These are phyloP conservation scores for Troglohyphantes excavatus DNA, from an alignment of 2,888 invertebrate species.

Conservation along the genomic window DNA sequence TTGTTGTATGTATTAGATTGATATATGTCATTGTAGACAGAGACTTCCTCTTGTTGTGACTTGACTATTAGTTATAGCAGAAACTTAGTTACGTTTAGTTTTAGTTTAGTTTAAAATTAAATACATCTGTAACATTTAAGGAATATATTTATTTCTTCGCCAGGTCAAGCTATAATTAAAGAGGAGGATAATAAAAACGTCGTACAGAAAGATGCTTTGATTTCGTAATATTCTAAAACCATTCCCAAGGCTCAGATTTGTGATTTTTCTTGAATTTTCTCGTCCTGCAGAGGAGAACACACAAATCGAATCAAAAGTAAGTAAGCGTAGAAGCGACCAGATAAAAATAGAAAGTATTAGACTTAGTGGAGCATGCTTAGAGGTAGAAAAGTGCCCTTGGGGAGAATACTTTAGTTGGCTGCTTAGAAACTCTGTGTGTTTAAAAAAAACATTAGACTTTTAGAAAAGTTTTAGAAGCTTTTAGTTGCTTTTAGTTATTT, in stretches of 20 bases:
- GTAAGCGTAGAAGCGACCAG: background rate
- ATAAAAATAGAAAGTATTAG: background rate
- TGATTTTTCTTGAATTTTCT: background rate
- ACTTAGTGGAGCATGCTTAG: background rate
- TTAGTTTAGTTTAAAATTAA: no score
- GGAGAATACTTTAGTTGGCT: no score
- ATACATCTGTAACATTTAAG: no score
- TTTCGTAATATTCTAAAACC: background rate
- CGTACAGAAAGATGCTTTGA: background rate
- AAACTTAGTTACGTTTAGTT: no score
- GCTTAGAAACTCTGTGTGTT: no score
- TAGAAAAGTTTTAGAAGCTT: no score
- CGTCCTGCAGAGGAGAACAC: background rate
- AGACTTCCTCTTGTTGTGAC: no score
- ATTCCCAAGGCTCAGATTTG: background rate
- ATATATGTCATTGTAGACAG: no score
- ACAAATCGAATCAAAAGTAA: background rate
- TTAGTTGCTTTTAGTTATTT: no score
- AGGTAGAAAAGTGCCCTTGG: background rate
- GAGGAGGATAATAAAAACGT: background rate
- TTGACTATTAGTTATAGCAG: no score
- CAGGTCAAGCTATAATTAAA: background rate
- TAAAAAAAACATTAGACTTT: no score
- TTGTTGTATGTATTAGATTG: no score
- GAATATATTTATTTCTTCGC: background rate